Conservation (phyloP, 2,113 vertebrate genomes). For the Pogona vitticeps region DNA sequence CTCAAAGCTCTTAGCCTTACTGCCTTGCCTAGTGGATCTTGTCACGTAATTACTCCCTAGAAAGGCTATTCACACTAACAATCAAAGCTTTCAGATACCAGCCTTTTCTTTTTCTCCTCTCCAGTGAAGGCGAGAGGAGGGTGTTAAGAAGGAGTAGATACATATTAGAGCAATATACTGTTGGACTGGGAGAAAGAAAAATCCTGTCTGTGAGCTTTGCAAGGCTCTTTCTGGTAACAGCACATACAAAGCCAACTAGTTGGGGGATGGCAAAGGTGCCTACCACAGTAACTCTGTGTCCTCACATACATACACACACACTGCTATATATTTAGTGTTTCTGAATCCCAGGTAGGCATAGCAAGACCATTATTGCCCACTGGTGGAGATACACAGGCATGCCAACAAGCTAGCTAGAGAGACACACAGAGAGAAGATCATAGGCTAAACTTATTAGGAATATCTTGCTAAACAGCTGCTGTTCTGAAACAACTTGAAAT, state of each 20-base stretch:
- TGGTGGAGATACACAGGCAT: conserved; percentile 39
- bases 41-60: conserved; percentile 19
- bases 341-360: conserved; percentile 30
- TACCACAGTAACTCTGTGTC: conserved; percentile 5
- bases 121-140: not conserved
- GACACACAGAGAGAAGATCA: conserved; percentile 7
- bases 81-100: not conserved
- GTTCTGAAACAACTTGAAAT: not conserved
- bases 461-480: not conserved
- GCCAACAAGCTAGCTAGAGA: not conserved
- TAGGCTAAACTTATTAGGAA: not conserved
- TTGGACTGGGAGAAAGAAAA: not conserved
- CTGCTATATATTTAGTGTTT: not conserved
- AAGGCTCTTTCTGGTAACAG: conserved; percentile 21
- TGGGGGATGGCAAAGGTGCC: conserved; percentile 5
- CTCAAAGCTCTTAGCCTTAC: conserved; percentile 21
- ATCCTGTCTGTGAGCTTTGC: not conserved
- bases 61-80: conserved; percentile 26
- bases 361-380: conserved; percentile 55
- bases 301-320: not conserved
- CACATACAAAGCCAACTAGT: conserved; percentile 1
- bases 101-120: not conserved
- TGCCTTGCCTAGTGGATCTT: not conserved
- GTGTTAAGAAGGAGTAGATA: conserved; percentile 8
- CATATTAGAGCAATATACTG: not conserved